Evolutionary conservation across 2,888 invertebrate species (phyloP).

Genomic region (Torymus texanus): DNA sequence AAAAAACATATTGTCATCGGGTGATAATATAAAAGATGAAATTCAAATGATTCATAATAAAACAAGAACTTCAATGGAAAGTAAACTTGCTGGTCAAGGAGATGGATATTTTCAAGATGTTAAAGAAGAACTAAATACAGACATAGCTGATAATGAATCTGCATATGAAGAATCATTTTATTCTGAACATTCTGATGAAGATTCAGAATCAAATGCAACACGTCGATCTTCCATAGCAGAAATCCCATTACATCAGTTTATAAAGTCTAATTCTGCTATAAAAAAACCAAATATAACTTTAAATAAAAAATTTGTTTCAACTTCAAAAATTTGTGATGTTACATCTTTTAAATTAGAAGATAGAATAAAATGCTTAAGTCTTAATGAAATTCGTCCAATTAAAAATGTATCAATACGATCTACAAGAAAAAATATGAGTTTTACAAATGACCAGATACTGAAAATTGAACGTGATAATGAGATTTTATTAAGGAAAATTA

Average conservation of each 20-base stretch:
- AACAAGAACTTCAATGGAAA: slow-evolving; percentile 45
- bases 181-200: slow-evolving; percentile 63
- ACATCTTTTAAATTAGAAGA: slow-evolving; percentile 51
- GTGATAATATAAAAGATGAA: slow-evolving; percentile 31
- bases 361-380: slow-evolving; percentile 52
- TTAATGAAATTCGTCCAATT: slow-evolving; percentile 23
- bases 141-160: slow-evolving; percentile 61
- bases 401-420: slow-evolving; percentile 20
- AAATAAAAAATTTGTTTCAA: slow-evolving; percentile 34
- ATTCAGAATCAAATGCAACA: slow-evolving; percentile 63
- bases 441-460: slow-evolving; percentile 73
- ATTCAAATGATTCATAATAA: slow-evolving; percentile 8
- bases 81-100: slow-evolving; percentile 35
- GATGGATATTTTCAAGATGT: slow-evolving; percentile 1
- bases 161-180: slow-evolving; percentile 66
- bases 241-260: slow-evolving; percentile 51
- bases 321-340: slow-evolving; percentile 43
- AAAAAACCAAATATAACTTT: slow-evolving; percentile 10
- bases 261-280: slow-evolving; percentile 2
- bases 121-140: slow-evolving; percentile 34
- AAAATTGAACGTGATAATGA: slow-evolving; percentile 76
- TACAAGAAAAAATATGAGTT: slow-evolving; percentile 73
- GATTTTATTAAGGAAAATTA: slow-evolving; percentile 73
- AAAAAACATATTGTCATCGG: slow-evolving; percentile 35
- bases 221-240: slow-evolving; percentile 57